These are phyloP conservation scores for Liposcelis brunnea DNA, from an alignment of 2,888 invertebrate species.

Conservation along the genomic window DNA sequence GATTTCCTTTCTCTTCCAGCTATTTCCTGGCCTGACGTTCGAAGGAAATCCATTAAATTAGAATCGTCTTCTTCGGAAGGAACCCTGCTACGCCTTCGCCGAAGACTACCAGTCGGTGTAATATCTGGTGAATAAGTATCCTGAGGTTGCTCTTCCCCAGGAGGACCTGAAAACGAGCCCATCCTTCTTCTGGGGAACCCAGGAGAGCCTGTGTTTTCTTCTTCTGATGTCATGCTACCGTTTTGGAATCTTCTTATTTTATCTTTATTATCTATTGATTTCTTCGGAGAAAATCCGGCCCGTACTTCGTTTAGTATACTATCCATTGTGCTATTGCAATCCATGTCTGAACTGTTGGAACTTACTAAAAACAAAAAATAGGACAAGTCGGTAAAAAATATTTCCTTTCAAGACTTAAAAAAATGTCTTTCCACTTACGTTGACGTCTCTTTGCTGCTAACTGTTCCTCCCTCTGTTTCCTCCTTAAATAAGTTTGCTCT, in stretches of 20 bases:
- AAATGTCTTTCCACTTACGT: slow-evolving; percentile 27
- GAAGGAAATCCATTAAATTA: slow-evolving; percentile 68
- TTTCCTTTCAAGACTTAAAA: too few relatives aligned
- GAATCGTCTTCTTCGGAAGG: slow-evolving; percentile 70
- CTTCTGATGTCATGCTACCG: slow-evolving; percentile 36
- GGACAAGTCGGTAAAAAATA: too few relatives aligned
- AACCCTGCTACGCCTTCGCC: slow-evolving; percentile 62
- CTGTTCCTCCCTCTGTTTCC: slow-evolving; percentile 57
- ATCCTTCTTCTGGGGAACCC: slow-evolving; percentile 44
- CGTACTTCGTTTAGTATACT: slow-evolving; percentile 58
- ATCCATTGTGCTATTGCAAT: slow-evolving; percentile 51
- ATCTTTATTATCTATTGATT: slow-evolving; percentile 24
- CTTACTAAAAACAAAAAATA: slow-evolving; percentile 38
- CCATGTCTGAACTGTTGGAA: slow-evolving; percentile 54
- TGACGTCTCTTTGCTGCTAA: slow-evolving; percentile 41
- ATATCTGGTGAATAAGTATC: slow-evolving; percentile 51
- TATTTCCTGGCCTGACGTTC: slow-evolving; percentile 58
- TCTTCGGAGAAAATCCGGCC: slow-evolving; percentile 39
- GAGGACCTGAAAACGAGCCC: slow-evolving; percentile 42
- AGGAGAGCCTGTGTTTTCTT: slow-evolving; percentile 49
- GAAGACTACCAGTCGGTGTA: slow-evolving; percentile 74
- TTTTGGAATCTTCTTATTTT: slow-evolving; percentile 29
- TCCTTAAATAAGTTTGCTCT: slow-evolving; percentile 65
- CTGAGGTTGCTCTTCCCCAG: slow-evolving; percentile 16
- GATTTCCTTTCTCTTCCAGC: slow-evolving; percentile 53